Base-by-base conservation (phyloP, 2,888 invertebrate species). In the Polylopha cassiicola region DNA sequence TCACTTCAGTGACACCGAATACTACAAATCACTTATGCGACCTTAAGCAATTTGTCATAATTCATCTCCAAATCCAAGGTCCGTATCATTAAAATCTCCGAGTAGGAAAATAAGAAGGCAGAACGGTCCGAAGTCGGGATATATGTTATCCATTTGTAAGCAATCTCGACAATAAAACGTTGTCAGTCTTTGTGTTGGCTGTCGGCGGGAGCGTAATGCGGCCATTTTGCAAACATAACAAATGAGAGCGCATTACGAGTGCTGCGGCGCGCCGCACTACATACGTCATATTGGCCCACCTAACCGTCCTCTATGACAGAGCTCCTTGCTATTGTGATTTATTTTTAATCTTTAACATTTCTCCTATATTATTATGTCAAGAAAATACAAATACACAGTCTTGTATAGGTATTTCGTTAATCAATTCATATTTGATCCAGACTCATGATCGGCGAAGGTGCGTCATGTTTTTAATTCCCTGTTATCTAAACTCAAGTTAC, bases 151-250 rank as follows among this genome's bases (percentile, higher is more conserved):
- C 73, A 79, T 77, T 78, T 77, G 77, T 76, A 73, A 62, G 70
- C 74, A 73, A 77, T 78, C 70, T 70, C 64, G 53, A 70, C 73
- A 75, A 75, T 77, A 79, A 79, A 77, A 74, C 65, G 72, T 55
- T 64, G 71, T 70, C 72, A 67, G 68, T 66, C 71, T 75, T 79
- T 75, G 75, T 76, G 73, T 66, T 52, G 61, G 65, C 67, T 68
- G 71, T 72, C 72, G 65, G 51, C 67, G 59, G 60, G 51, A 51
- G 55, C 52, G 69, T 70, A 71, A 68, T 61, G 65, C 61, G 71
- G 64, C 65, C 66, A 73, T 79, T 76, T 71, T 68, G 68, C 73
- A 54, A 69, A 74, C 63, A 66, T 81, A 78, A 81, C 77, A 82
- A 82, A 85, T 81, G 81, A 71, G 68, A 54, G 48, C 52, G 52